Base-by-base conservation (phyloP, 2,113 vertebrate genomes). In the Odobenus rosmarus region DNA sequence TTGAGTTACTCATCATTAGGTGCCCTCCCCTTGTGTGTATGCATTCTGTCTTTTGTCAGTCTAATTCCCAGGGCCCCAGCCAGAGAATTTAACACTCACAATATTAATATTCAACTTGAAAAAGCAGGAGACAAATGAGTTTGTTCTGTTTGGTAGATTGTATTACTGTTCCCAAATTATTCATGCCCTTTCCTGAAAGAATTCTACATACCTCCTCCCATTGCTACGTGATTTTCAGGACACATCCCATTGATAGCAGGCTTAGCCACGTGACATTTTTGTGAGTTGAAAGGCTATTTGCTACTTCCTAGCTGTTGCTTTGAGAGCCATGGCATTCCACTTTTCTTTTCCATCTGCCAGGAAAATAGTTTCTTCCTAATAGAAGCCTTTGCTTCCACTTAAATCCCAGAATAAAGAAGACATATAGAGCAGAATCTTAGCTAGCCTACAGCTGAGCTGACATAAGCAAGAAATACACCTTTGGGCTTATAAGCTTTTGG, bases 131-230 rank as follows among this genome's bases (percentile, higher is more conserved):
- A 71, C 51, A 94, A 74, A 64, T 61, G 33, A 85, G 51, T 89
- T 88, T 82, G 13, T 93, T 87, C 74, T 89, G 5, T 74, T 36
- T 55, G 33, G 69, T 39, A 53, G 64, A 94, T 80, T 71, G 2
- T 72, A 19, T 93, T 76, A 74, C 55, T 80, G 33, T 88, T 80
- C 67, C 76, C 93, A 80, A 86, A 55, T 83, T 8, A 46, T 67
- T 72, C 53, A n/a, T 57, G 26, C 19, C 46, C 46, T 92, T 85
- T 96, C 72, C 57, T 96, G 59, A 82, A 80, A 94, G 39, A 92
- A 46, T 57, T 62, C 33, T 33, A 24, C 4, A 53, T 7, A 28
- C 21, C 31, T 36, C 23, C 3, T 61, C 77, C 26, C 21, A 21
- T 33, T 69, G 71, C 62, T 33, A 15, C 0, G 0, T 49, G 49